Percentiles rank a stretch among this genome's conserved stretches.
Evolutionary conservation across 2,113 vertebrate species (phyloP).

Genomic region (Rhinichthys klamathensis): DNA sequence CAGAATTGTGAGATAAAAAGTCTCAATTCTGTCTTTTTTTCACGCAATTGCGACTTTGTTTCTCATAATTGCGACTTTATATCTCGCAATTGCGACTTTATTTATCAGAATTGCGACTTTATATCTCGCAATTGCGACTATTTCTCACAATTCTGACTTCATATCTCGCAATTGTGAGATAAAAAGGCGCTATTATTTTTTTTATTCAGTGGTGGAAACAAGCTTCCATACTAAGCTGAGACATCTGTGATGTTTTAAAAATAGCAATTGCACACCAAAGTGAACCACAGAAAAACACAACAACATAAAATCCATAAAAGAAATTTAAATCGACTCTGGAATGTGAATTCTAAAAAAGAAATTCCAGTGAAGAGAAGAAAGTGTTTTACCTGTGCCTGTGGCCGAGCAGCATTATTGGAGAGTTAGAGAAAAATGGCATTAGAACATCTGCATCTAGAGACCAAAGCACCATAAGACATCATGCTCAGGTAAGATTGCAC

Average conservation of each 20-base stretch:
- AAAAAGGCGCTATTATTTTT: too few species aligned
- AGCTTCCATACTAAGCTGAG: too few species aligned
- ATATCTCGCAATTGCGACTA: too few species aligned
- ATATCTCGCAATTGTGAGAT: too few species aligned
- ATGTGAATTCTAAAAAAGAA: neutral
- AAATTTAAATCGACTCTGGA: neutral
- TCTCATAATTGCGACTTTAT: too few species aligned
- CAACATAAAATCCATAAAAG: neutral
- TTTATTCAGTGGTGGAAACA: too few species aligned
- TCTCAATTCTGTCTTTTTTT: too few species aligned
- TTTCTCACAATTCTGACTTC: too few species aligned
- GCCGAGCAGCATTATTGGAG: slow-evolving; percentile 40
- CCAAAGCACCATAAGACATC: slow-evolving; percentile 4
- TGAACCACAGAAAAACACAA: neutral
- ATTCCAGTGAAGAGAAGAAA: slow-evolving; percentile 37
- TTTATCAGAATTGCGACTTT: too few species aligned
- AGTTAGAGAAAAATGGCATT: slow-evolving; percentile 12
- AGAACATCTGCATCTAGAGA: slow-evolving; percentile 31
- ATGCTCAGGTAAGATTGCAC: neutral
- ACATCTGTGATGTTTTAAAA: neutral
- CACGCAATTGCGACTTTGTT: too few species aligned
- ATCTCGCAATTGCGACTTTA: too few species aligned
- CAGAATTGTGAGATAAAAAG: too few species aligned
- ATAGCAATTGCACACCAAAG: neutral
- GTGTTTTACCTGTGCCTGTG: slow-evolving; percentile 78